Conservation (phyloP, 2,888 invertebrate species). For the Poecilobothrus nobilitatus region DNA sequence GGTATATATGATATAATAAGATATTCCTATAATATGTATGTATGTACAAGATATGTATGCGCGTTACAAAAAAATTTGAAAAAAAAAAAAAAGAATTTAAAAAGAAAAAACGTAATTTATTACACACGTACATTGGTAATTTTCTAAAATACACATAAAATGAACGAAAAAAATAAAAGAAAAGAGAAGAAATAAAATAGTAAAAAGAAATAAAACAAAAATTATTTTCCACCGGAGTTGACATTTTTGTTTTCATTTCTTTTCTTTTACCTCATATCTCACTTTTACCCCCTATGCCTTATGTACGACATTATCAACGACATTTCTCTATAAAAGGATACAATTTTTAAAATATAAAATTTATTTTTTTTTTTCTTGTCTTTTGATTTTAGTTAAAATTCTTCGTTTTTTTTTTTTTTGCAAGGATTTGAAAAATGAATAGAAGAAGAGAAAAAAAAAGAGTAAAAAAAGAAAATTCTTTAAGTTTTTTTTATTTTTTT, state of each 20-base stretch:
- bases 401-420: background rate
- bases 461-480: too few species aligned
- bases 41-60: too few species aligned
- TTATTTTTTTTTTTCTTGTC: background rate
- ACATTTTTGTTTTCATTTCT: background rate
- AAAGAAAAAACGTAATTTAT: constrained; percentile 1
- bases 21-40: too few species aligned
- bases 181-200: background rate
- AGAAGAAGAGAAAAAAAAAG: background rate
- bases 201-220: background rate
- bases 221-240: background rate
- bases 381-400: background rate
- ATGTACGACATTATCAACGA: too few species aligned
- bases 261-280: background rate
- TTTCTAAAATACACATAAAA: background rate
- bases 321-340: background rate
- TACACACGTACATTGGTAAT: constrained; percentile 6
- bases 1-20: too few species aligned
- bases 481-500: too few species aligned
- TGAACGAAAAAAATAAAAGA: too few species aligned
- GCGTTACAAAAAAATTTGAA: too few species aligned
- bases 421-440: background rate
- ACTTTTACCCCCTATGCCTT: too few species aligned
- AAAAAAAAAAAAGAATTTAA: too few species aligned
- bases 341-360: background rate